Evolutionary conservation across 2,888 invertebrate species (phyloP), one percentile per base, ranked within the genome.

Genomic region (Hoplodrina blanda): DNA sequence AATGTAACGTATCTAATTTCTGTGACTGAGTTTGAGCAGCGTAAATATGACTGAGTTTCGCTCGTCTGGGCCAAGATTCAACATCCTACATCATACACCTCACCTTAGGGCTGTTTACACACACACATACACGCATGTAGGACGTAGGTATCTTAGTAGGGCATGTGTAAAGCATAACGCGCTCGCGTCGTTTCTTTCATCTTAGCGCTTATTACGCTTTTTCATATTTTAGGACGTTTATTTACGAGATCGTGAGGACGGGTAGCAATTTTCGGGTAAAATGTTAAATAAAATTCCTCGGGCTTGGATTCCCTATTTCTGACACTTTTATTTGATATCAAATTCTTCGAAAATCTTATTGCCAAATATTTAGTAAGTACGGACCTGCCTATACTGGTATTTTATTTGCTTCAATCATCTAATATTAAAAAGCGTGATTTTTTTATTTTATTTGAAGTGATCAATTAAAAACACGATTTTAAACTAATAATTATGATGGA

Each of bases 261-360:
- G 73, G 73, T 53, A 66, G 66, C 61, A 73, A 73, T 76, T 78
- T 75, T 78, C 52, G 15, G 73, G 60, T 49, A 78, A 73, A 65
- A 73, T 62, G 61, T 60, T 73, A 76, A 78, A 76, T 73, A 79
- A 65, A 73, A 73, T 78, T 78, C 33, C 44, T 57, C 19, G 17
- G 50, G 44, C 33, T 50, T n/a, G 33, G 66, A 65, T 61, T 64
- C 13, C 44, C 37, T 62, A 75, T 73, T 73, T 78, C 53, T 73
- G 65, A 78, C 59, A 78, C 74, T 59, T 78, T 63, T 72, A 74
- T 74, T 74, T 72, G 59, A 44, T 77, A 64, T 60, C 54, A 72
- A 74, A 72, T 72, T 54, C 53, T 63, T 52, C 41, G 54, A 44
- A 77, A 69, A 61, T 61, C 20, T 69, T 46, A 77, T 56, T 61